These are phyloP conservation scores for Drosophila tropicalis DNA, from an alignment of 1,140 invertebrate species.

Conservation along the genomic window DNA sequence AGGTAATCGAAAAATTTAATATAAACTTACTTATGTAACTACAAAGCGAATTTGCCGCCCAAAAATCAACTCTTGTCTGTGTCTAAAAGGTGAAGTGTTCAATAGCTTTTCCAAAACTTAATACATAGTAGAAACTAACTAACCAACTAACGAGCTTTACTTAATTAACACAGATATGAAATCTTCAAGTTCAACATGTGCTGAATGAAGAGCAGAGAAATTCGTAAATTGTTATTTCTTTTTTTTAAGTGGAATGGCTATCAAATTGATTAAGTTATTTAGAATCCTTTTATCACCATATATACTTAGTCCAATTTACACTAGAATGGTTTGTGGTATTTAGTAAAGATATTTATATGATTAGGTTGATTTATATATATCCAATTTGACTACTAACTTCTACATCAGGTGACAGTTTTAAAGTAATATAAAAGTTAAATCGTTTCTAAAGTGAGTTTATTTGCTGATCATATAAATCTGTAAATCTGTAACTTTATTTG, in stretches of 20 bases:
- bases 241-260: neutral
- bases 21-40: conserved; percentile 43
- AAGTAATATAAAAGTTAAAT: too few relatives aligned
- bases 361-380: too few relatives aligned
- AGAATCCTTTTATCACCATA: neutral
- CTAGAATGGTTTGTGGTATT: too few relatives aligned
- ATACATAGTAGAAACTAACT: conserved; percentile 6
- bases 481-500: too few relatives aligned
- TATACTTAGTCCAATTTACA: too few relatives aligned
- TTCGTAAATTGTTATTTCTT: neutral
- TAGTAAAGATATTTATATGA: too few relatives aligned
- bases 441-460: too few relatives aligned
- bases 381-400: too few relatives aligned
- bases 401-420: too few relatives aligned
- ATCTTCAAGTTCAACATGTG: conserved; percentile 3
- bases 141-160: neutral
- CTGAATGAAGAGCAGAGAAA: neutral
- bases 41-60: conserved; percentile 38
- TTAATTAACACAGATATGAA: neutral
- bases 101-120: conserved; percentile 6
- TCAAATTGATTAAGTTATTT: neutral
- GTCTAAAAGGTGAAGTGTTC: conserved; percentile 36
- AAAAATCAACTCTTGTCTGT: conserved; percentile 27
- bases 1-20: conserved; percentile 20
- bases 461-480: too few relatives aligned